Base-by-base conservation (phyloP, 2,888 invertebrate genomes). In the Yponomeuta plumbellus region DNA sequence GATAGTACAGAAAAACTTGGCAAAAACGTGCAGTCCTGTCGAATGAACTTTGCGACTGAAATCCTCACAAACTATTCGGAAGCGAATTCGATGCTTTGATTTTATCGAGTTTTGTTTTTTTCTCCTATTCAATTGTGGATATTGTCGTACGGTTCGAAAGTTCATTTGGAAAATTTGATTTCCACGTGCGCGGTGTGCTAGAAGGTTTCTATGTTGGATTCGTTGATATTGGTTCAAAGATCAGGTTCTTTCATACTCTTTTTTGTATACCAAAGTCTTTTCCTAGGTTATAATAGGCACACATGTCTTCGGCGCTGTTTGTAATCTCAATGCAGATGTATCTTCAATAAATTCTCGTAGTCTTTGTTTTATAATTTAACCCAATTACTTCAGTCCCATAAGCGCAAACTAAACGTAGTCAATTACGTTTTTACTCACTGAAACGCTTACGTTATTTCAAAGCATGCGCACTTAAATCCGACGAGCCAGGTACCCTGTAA, bases 31-130 rank as follows among this genome's bases (percentile, higher is more conserved):
- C 56, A 56, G 56, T 52, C 44, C 44, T 44, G 44, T 59, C 59
- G 40, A 34, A 66, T 39, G 83, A 84, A 81, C 84, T 84, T 80
- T 84, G 86, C 84, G 84, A 86, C 86, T 85, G 82, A 79, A 81
- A 85, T 88, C 81, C 84, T 84, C 81, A 81, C 84, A 86, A 88
- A 88, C 88, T 85, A 84, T 84, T 81, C 81, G 79, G 84, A 80
- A 81, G 84, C 83, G 85, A 87, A 84, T 83, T 85, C 84, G 73
- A 86, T 84, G 79, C 82, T 80, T 85, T 86, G 85, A 88, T 86
- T 86, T 86, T 85, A 85, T 85, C 74, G 79, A 80, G 83, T 22
- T 65, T 65, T 64, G 21, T 61, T 44, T 65, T 57, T 84, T 84
- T 80, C 80, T 83, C 86, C 85, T 84, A 83, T 85, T 85, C 81